Conservation (phyloP, 2,797 vertebrate species). For the Benthosema pterotum region DNA sequence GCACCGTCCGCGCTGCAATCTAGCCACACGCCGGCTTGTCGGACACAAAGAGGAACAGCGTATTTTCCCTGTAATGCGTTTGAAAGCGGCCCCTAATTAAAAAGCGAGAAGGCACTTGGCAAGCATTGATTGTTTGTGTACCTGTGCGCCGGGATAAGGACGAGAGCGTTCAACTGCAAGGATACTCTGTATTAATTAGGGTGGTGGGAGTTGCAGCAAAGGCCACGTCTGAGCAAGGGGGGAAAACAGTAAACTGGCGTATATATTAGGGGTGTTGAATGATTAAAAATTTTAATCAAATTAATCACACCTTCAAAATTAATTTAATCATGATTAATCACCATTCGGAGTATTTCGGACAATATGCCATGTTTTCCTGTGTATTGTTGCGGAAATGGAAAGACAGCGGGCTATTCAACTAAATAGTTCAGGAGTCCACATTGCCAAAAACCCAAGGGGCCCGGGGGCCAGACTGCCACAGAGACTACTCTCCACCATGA, state of each 20-base stretch:
- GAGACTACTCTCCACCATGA: too few relatives aligned
- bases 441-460: too few relatives aligned
- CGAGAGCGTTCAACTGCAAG: slow-evolving; percentile 56
- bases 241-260: slow-evolving; percentile 49
- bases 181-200: slow-evolving; percentile 69
- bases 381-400: too few relatives aligned
- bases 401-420: too few relatives aligned
- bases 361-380: too few relatives aligned
- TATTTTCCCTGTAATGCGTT: slow-evolving; percentile 66
- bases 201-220: slow-evolving; percentile 36
- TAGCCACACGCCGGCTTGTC: slow-evolving; percentile 56
- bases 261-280: too few relatives aligned
- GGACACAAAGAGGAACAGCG: slow-evolving; percentile 60
- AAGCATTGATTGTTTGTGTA: slow-evolving; percentile 74
- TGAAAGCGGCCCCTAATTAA: slow-evolving; percentile 72
- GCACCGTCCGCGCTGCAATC: slow-evolving; percentile 51
- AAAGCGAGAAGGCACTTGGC: slow-evolving; percentile 67
- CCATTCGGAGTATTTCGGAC: too few relatives aligned
- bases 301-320: too few relatives aligned
- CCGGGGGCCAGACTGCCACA: too few relatives aligned
- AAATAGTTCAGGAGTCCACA: too few relatives aligned
- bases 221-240: slow-evolving; percentile 50
- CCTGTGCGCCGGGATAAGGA: slow-evolving; percentile 73
- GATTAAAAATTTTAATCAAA: too few relatives aligned
- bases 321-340: too few relatives aligned